Evolutionary conservation across 2,113 vertebrate species (phyloP), one percentile per base, ranked within the genome.

Genomic region (Toxotes jaculatrix): DNA sequence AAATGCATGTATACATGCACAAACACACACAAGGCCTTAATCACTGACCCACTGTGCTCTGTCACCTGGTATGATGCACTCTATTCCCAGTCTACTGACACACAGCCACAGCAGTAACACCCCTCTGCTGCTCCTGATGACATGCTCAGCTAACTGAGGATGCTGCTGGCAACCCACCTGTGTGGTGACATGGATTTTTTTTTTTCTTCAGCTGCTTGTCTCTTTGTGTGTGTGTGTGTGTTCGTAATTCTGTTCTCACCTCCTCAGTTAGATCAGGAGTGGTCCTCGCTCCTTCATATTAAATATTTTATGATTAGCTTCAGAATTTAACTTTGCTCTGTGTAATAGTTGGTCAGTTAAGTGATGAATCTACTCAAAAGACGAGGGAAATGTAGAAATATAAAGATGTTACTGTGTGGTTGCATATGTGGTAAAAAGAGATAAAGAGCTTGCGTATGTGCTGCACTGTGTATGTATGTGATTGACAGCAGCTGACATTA

Each of bases 401-500:
- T 5, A 42, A 64, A 49, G n/a, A 21, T 78, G 6, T 57, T 1
- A n/a, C 3, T 42, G 16, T 27, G 14, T 53, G 51, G 16, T 10
- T 36, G 21, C 31, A 13, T 31, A 3, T 67, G 36, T 12, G 14
- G 4, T 73, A 11, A 63, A 55, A 67, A 66, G 27, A 40, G 19
- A 73, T 36, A 17, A 40, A 31, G 5, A 38, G 32, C 11, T 38
- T 47, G 34, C 0, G 1, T 21, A 62, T 12, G 27, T 60, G 16
- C 31, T 63, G 19, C 36, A 65, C 63, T 43, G 21, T 73, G 23
- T 73, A 27, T 14, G 62, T 66, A 2, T 40, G 36, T 64, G 66
- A 84, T 11, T 83, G 73, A 84, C 77, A 76, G 70, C 40, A 53
- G 31, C 47, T 62, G 67, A 66, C 53, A 63, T 69, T 75, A 65